Evolutionary conservation across 2,888 invertebrate genomes (phyloP), one percentile per base, ranked within the genome.

Genomic region (Heliconius aoede): DNA sequence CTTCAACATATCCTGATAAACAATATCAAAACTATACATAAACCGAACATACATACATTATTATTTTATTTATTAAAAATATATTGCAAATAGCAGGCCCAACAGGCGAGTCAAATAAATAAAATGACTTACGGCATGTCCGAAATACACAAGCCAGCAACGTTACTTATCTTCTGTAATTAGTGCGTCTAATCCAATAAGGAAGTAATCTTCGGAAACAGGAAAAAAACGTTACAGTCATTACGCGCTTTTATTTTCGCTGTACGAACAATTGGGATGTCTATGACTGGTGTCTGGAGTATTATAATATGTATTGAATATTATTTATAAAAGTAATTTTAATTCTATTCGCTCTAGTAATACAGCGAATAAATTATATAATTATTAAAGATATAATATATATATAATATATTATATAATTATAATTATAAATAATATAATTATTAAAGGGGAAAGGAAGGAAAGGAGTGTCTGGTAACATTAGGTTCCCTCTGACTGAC

Each of bases 111-210:
- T 13, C 64, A 24, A 64, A 64, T 64, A 36, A 64, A 65, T 65
- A 26, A 65, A 65, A 36, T 36, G 24, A 65, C 32, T 40, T 4
- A 36, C 36, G n/a, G n/a, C 24, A 18, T 26, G 26, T 32, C 36
- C 36, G 60, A 30, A 61, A 36, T 13, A 26, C 72, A 60, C 32
- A 60, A 60, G 40, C 58, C 61, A 60, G 40, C 21, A 36, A 36
- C 26, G 61, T 72, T 72, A 60, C 26, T 72, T 61, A 72, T 72
- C 72, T 26, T 36, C 72, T 26, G 61, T 72, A 72, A 72, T 72
- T 72, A 72, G 72, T 61, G 61, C 61, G 60, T 72, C 72, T 72
- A 72, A 72, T 72, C 72, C 72, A 72, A 72, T 72, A 72, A 72
- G 72, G 72, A 72, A 72, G 72, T 40, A 61, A 72, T 72, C 61